Evolutionary conservation across 2,113 vertebrate genomes (phyloP), one percentile per base, ranked within the genome.

Genomic region (Abramis brama): DNA sequence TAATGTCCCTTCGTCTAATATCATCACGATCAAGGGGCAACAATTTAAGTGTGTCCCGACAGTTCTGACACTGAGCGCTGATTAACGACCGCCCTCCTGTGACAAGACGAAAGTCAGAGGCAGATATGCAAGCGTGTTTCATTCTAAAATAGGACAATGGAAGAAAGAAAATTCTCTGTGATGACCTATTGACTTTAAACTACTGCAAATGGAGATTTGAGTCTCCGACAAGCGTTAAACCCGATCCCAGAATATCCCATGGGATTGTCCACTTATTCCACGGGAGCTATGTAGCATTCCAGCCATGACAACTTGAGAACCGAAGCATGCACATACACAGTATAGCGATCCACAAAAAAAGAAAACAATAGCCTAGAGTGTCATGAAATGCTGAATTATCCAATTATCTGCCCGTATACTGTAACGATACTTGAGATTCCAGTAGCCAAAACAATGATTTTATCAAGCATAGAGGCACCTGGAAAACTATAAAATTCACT

Each of bases 101-200:
- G 45, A 85, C 83, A 59, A 17, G 19, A 84, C 23, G 73, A 21
- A 59, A 70, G 70, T 36, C 36, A 55, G 62, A 68, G 66, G 21
- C 36, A 60, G 25, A 70, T 62, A 55, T 55, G 66, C 13, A 55
- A 79, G 50, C 45, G 39, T 52, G 25, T 82, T 73, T 52, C 19
- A 79, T 80, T 83, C 6, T 25, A 75, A 64, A 71, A 57, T 19
- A 17, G 43, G 21, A 60, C 23, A 68, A 68, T 73, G 43, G 60
- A 64, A 12, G n/a, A 30, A 55, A 39, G 43, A 45, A 86, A 83
- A 81, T 68, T 39, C 25, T 9, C 64, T 10, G 4, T 83, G 73
- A 33, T 64, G 73, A 75, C 83, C 47, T 80, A 57, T 50, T 86
- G 80, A 50, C 80, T 59, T 75, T 39, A 75, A 83, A 39, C 79